Evolutionary conservation across 1,140 invertebrate genomes (phyloP).

Genomic region (Cephus cinctus): DNA sequence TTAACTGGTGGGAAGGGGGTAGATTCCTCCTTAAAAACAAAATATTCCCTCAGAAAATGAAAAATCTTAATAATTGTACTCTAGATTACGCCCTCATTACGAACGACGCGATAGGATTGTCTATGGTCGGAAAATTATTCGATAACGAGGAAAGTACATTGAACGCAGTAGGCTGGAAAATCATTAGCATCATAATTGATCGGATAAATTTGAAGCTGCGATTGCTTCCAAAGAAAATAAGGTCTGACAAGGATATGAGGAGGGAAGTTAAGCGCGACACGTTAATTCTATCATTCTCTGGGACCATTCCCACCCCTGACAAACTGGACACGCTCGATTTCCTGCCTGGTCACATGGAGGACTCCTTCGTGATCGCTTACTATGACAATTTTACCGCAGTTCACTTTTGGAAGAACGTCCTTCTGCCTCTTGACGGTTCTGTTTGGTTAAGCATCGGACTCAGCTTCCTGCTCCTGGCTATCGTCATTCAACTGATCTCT

Average conservation of each 20-base stretch:
- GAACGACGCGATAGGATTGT: not conserved
- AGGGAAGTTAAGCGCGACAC: not conserved
- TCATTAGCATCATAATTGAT: not conserved
- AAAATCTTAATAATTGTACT: not conserved
- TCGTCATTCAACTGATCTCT: not conserved
- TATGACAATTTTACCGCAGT: not conserved
- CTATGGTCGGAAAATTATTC: not conserved
- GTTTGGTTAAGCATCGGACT: not conserved
- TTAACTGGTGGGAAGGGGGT: not conserved
- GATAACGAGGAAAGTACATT: not conserved
- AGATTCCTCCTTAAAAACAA: not conserved
- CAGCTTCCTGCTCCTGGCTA: not conserved
- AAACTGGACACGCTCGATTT: not conserved
- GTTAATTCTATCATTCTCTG: not conserved
- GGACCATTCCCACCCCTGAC: not conserved
- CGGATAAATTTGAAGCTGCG: not conserved
- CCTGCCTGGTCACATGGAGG: not conserved
- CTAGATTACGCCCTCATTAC: not conserved
- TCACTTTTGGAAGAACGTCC: not conserved
- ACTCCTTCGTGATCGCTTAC: not conserved
- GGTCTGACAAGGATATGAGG: not conserved
- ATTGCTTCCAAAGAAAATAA: not conserved
- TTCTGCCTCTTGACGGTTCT: not conserved
- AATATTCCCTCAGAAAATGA: not conserved
- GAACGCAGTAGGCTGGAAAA: not conserved